Base-by-base conservation (phyloP, 2,797 vertebrate genomes). In the Pipistrellus nathusii region DNA sequence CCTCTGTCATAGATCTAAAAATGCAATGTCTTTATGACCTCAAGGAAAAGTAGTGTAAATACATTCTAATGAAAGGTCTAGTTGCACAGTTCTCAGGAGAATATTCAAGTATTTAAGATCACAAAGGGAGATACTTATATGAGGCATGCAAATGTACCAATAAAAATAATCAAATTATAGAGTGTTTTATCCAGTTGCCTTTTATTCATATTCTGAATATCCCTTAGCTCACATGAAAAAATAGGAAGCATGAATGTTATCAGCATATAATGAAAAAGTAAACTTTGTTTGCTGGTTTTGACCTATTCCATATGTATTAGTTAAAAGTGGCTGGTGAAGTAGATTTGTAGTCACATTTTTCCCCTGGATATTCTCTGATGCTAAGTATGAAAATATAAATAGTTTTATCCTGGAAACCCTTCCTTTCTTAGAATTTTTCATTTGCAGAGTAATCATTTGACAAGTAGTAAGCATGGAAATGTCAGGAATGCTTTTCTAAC, bases 301-400 rank as follows among this genome's bases (percentile, higher is more conserved):
- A 81, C 11, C 25, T 48, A 44, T 78, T 94, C 73, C 69, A 78
- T 46, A 83, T 27, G 48, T 27, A 53, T 53, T 72, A 88, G 20
- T 76, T 92, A 77, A 90, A 92, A 88, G 44, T 66, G 41, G 53
- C 44, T 55, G 48, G 11, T 27, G 4, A 89, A 69, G 3, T 57
- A 92, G 27, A 92, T 71, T 95, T 92, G 41, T 73, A 78, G 57
- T 51, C 72, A 90, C 6, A 44, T 59, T 87, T 86, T 66, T 80
- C 66, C 66, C 41, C 71, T 71, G 8, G 4, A 6, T 64, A 64
- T 81, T 75, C 1, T 44, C 30, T 87, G 64, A 80, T 17, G 27
- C 14, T 71, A 92, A 38, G 2, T 76, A 89, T 85, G n/a, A 87
- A 92, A 92, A 80, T 9, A 89, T 17, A 88, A 86, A 87, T 38